phyloP scores from a whole-genome alignment of 2,888 invertebrate genomes.

The Onthophagus sagittarius region DNA sequence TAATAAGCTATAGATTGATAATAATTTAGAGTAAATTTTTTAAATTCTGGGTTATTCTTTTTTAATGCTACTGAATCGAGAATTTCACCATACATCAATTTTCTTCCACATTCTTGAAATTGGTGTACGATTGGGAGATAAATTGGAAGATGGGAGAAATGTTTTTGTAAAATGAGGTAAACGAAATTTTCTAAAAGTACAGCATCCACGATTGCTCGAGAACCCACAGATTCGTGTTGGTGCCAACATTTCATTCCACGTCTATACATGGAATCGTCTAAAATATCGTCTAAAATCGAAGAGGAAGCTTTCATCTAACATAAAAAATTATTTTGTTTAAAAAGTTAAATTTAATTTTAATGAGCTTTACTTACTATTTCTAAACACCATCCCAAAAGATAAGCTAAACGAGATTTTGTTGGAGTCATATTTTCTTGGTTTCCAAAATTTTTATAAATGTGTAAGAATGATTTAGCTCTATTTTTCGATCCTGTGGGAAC shows the following conservation, averaged over 20 bases:
- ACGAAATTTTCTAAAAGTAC: conserved; percentile 74
- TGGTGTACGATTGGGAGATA: conserved; percentile 77
- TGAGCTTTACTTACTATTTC: not conserved
- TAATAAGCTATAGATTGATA: conserved; percentile 86
- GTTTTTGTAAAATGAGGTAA: conserved; percentile 72
- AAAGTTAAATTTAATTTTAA: not conserved
- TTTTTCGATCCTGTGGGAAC: not conserved
- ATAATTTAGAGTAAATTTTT: conserved; percentile 77
- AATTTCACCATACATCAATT: conserved; percentile 78
- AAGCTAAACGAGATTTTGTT: not conserved
- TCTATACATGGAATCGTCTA: conserved; percentile 79
- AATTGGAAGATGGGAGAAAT: conserved; percentile 71
- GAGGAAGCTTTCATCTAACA: conserved; percentile 89
- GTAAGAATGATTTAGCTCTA: not conserved
- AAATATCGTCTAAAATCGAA: conserved; percentile 84
- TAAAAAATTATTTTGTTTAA: conserved; percentile 33
- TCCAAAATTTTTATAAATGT: not conserved
- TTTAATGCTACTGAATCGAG: conserved; percentile 63
- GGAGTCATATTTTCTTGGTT: not conserved
- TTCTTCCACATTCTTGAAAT: conserved; percentile 71
- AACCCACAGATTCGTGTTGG: conserved; percentile 65
- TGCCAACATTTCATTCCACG: conserved; percentile 93
- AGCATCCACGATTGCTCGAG: conserved; percentile 81
- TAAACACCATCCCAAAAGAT: not conserved
- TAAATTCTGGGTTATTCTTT: conserved; percentile 58